phyloP scores from a whole-genome alignment of 2,113 vertebrate genomes.

The Heptranchias perlo region DNA sequence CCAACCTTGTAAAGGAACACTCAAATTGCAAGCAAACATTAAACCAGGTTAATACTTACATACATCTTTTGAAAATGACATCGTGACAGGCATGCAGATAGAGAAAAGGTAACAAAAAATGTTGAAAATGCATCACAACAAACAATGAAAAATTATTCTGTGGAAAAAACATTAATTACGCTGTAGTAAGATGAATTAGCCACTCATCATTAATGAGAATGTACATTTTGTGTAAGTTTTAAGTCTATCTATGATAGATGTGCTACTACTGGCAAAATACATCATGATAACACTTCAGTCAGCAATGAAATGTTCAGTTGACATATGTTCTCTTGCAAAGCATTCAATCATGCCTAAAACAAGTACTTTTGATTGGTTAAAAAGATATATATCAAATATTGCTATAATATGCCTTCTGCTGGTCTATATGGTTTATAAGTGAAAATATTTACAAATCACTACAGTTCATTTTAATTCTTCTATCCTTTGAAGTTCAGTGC shows the following conservation, averaged over 20 bases:
- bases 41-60: conserved; percentile 62
- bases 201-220: conserved; percentile 83
- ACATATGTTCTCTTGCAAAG: conserved; percentile 64
- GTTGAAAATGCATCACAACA: conserved; percentile 70
- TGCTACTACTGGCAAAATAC: conserved; percentile 68
- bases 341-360: conserved; percentile 69
- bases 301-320: conserved; percentile 73
- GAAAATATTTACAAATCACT: conserved; percentile 1
- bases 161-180: conserved; percentile 74
- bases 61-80: conserved; percentile 66
- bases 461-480: neutral
- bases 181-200: conserved; percentile 73
- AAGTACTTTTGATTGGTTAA: conserved; percentile 22
- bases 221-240: conserved; percentile 80
- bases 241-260: conserved; percentile 84
- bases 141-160: conserved; percentile 78
- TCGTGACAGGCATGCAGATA: conserved; percentile 57
- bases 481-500: neutral
- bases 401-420: neutral
- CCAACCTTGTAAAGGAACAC: conserved; percentile 16
- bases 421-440: neutral
- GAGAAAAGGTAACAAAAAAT: conserved; percentile 63
- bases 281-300: conserved; percentile 73
- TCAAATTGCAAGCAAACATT: conserved; percentile 43
- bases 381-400: neutral